Evolutionary conservation across 2,888 invertebrate species (phyloP).

Genomic region (Autographa gamma): DNA sequence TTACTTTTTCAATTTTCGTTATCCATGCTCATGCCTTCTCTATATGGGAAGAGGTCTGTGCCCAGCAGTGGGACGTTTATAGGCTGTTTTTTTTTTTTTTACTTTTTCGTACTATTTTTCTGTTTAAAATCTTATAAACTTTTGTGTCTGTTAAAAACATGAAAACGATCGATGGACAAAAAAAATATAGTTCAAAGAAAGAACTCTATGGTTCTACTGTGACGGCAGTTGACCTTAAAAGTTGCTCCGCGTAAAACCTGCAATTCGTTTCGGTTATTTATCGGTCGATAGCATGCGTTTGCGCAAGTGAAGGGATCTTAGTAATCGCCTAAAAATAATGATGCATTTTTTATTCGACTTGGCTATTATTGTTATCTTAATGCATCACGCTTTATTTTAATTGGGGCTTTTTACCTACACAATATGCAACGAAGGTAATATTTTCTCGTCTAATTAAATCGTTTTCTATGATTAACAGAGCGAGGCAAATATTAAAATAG

Average conservation of each 20-base stretch:
- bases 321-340: conserved; percentile 1
- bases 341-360: background rate
- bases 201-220: background rate
- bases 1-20: too few relatives aligned
- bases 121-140: too few relatives aligned
- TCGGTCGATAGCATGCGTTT: background rate
- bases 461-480: background rate
- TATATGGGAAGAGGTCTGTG: too few relatives aligned
- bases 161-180: too few relatives aligned
- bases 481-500: background rate
- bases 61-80: too few relatives aligned
- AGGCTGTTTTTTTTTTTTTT: too few relatives aligned
- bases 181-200: background rate
- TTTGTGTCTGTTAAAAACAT: too few relatives aligned
- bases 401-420: background rate
- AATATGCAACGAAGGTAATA: background rate
- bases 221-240: conserved; percentile 6
- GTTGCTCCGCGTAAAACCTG: conserved; percentile 3
- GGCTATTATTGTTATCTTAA: background rate
- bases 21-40: too few relatives aligned
- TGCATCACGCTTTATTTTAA: background rate
- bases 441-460: background rate
- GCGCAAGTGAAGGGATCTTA: conserved; percentile 3
- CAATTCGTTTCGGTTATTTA: conserved; percentile 5
- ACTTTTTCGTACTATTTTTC: too few relatives aligned